phyloP scores from a whole-genome alignment of 2,113 vertebrate species.

The Donacobius atricapilla region DNA sequence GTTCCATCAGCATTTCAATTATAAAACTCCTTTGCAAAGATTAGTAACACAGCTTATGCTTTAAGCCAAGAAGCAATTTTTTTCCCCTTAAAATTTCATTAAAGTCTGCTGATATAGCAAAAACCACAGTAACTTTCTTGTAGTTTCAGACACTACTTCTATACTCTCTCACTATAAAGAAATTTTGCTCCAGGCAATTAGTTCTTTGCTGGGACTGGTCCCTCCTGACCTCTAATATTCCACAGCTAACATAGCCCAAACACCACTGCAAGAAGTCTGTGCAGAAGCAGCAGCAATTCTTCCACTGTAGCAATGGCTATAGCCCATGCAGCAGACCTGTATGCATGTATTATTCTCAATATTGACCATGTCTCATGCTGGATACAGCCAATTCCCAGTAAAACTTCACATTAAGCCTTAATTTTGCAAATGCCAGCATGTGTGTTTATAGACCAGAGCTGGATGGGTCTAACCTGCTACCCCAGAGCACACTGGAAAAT shows the following conservation, averaged over 20 bases:
- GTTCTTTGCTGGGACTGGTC: not conserved
- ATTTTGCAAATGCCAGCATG: not conserved
- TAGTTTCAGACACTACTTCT: not conserved
- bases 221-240: not conserved
- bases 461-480: not conserved
- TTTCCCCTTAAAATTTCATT: conserved; percentile 41
- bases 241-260: not conserved
- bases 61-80: conserved; percentile 29
- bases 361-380: not conserved
- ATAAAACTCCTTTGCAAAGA: conserved; percentile 26
- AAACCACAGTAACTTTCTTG: not conserved
- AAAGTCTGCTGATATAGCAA: conserved; percentile 44
- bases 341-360: not conserved
- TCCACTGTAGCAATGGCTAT: not conserved
- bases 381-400: not conserved
- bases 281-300: not conserved
- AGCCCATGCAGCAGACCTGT: not conserved
- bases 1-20: not conserved
- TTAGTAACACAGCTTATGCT: conserved; percentile 12
- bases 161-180: not conserved
- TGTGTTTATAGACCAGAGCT: not conserved
- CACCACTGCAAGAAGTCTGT: not conserved
- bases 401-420: not conserved
- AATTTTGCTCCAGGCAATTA: not conserved
- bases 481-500: accelerated